These are phyloP conservation scores for Hyperoplus immaculatus DNA, from an alignment of 2,797 vertebrate genomes.

Conservation along the genomic window DNA sequence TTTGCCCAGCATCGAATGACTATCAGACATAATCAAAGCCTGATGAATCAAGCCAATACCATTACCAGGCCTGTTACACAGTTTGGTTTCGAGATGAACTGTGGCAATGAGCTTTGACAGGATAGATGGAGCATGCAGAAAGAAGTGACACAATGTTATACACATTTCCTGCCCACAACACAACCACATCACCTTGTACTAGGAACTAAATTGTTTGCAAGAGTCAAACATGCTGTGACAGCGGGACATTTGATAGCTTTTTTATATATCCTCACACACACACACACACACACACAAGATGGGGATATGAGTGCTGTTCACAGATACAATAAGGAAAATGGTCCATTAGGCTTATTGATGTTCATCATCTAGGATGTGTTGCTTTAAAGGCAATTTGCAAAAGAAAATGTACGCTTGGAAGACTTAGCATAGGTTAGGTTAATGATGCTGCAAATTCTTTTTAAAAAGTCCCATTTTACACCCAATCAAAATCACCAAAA, in stretches of 20 bases:
- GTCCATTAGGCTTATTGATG: neutral
- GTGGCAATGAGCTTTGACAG: conserved; percentile 57
- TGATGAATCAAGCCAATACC: conserved; percentile 62
- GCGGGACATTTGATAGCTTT: conserved; percentile 8
- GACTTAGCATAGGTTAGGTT: neutral
- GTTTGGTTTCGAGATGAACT: conserved; percentile 60
- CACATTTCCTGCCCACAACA: conserved; percentile 23
- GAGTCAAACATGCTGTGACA: conserved; percentile 34
- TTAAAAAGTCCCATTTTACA: neutral
- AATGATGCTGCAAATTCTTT: neutral
- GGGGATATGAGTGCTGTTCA: conserved; percentile 14
- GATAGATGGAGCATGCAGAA: conserved; percentile 59
- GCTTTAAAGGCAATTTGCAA: neutral
- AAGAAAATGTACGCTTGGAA: conserved; percentile 2
- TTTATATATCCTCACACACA: conserved; percentile 5
- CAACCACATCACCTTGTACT: conserved; percentile 21
- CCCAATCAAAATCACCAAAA: neutral
- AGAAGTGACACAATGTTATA: conserved; percentile 56
- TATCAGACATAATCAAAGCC: conserved; percentile 70
- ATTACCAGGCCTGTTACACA: conserved; percentile 65
- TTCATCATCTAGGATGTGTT: neutral
- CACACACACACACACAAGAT: neutral
- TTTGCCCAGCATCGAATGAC: conserved; percentile 54
- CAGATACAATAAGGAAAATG: neutral
- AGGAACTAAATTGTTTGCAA: conserved; percentile 17